Evolutionary conservation across 2,888 invertebrate genomes (phyloP).

Genomic region (Harpagoxenus sublaevis): DNA sequence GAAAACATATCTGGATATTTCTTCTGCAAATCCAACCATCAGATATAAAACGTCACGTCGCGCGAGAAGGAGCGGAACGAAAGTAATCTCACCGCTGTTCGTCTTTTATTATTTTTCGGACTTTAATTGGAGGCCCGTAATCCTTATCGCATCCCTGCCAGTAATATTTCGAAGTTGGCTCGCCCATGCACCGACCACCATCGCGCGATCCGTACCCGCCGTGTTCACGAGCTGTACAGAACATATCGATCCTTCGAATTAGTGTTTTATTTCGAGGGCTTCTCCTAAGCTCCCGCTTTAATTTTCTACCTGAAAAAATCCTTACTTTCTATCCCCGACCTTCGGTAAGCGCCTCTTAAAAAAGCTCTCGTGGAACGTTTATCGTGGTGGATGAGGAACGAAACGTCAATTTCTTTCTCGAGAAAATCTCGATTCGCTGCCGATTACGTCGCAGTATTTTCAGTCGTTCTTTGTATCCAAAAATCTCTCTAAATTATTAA

Average conservation of each 20-base stretch:
- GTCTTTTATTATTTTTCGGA: constrained; percentile 68
- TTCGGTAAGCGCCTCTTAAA: constrained; percentile 54
- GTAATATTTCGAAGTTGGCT: constrained; percentile 73
- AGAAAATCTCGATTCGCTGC: not conserved
- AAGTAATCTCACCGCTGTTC: constrained; percentile 58
- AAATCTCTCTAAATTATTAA: not conserved
- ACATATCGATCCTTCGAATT: constrained; percentile 81
- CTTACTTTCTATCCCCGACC: constrained; percentile 66
- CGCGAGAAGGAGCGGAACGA: constrained; percentile 35
- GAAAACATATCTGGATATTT: constrained; percentile 11
- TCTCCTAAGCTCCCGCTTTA: constrained; percentile 78
- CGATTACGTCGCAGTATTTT: not conserved
- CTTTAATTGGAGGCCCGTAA: constrained; percentile 74
- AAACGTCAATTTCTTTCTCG: not conserved
- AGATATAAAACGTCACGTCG: constrained; percentile 37
- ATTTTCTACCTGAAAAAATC: constrained; percentile 83
- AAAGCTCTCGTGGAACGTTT: constrained; percentile 30
- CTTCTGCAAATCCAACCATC: constrained; percentile 6
- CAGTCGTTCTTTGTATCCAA: not conserved
- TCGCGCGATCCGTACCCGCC: constrained; percentile 51
- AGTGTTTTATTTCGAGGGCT: constrained; percentile 80
- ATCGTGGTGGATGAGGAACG: constrained; percentile 20
- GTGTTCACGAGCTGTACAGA: constrained; percentile 73
- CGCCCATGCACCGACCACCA: constrained; percentile 47
- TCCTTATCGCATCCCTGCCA: constrained; percentile 72